Conservation (phyloP, 2,113 vertebrate species). For the Nibea albiflora region DNA sequence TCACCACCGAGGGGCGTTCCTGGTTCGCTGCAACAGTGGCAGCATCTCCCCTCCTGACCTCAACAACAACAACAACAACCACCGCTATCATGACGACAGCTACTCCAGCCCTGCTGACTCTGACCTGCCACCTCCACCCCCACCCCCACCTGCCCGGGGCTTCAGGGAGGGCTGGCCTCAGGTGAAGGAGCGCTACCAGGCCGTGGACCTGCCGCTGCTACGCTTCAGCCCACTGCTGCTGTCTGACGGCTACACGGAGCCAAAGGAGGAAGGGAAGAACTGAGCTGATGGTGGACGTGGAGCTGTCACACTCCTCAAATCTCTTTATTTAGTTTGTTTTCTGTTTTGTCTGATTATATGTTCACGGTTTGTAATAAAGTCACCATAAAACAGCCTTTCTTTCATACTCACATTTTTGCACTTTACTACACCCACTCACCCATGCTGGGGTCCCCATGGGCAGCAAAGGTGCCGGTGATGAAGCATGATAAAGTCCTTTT, state of each 20-base stretch:
- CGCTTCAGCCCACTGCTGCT: constrained; percentile 76
- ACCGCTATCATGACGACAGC: neutral
- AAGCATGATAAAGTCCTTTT: no score
- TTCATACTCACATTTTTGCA: rapidly evolving
- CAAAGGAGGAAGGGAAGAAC: constrained; percentile 39
- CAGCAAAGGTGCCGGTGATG: no score
- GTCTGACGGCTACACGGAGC: constrained; percentile 44
- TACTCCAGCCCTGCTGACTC: constrained; percentile 15
- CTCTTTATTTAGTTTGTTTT: neutral
- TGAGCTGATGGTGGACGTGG: constrained; percentile 17
- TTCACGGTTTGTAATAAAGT: constrained; percentile 28
- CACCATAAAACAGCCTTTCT: neutral
- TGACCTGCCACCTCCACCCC: constrained; percentile 66
- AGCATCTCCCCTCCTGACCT: constrained; percentile 14
- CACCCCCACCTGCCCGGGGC: constrained; percentile 59
- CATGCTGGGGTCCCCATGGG: no score
- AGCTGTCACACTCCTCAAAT: neutral
- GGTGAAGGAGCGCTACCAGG: constrained; percentile 50
- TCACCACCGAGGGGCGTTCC: constrained; percentile 72
- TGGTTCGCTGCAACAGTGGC: constrained; percentile 62
- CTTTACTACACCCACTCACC: neutral
- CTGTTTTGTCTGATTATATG: neutral
- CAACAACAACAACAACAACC: constrained; percentile 31
- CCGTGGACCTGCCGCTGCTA: constrained; percentile 77
- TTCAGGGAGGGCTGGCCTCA: constrained; percentile 62